Evolutionary conservation across 2,888 invertebrate genomes (phyloP).

Genomic region (Caenorhabditis uteleia): DNA sequence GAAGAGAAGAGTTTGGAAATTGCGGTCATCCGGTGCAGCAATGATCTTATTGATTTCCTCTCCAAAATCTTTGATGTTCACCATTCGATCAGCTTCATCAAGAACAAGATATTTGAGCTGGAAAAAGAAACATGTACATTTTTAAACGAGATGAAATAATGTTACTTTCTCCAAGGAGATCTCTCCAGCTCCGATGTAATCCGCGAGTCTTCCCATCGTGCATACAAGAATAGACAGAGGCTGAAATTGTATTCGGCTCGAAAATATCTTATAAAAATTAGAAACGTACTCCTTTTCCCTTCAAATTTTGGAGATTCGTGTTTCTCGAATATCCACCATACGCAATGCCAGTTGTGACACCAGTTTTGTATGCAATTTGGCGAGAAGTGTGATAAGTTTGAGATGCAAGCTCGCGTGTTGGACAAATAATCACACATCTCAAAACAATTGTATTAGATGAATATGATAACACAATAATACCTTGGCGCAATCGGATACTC

Average conservation of each 20-base stretch:
- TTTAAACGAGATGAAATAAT: not conserved
- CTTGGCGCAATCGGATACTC: conserved; percentile 17
- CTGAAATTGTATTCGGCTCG: no score
- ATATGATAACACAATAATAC: conserved; percentile 1
- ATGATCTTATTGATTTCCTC: conserved; percentile 19
- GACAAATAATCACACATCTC: conserved; percentile 20
- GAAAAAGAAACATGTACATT: not conserved
- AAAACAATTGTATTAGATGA: not conserved
- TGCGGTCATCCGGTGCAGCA: conserved; percentile 9
- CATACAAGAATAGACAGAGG: conserved; percentile 21
- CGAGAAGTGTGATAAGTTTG: conserved; percentile 26
- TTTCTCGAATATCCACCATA: conserved; percentile 25
- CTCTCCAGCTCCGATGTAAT: conserved; percentile 13
- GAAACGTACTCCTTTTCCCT: not conserved
- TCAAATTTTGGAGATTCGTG: conserved; percentile 22
- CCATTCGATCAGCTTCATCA: conserved; percentile 37
- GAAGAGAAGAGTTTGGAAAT: conserved; percentile 17
- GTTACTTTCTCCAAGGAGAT: conserved; percentile 13
- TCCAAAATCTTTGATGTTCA: conserved; percentile 21
- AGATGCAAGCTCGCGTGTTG: conserved; percentile 25
- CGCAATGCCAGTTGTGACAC: conserved; percentile 13
- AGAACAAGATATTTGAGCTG: conserved; percentile 21
- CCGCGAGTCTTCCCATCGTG: conserved; percentile 29
- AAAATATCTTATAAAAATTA: not conserved
- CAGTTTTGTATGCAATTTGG: conserved; percentile 18